These are phyloP conservation scores for Calyptomena viridis DNA, from an alignment of 2,113 vertebrate genomes.

Conservation along the genomic window DNA sequence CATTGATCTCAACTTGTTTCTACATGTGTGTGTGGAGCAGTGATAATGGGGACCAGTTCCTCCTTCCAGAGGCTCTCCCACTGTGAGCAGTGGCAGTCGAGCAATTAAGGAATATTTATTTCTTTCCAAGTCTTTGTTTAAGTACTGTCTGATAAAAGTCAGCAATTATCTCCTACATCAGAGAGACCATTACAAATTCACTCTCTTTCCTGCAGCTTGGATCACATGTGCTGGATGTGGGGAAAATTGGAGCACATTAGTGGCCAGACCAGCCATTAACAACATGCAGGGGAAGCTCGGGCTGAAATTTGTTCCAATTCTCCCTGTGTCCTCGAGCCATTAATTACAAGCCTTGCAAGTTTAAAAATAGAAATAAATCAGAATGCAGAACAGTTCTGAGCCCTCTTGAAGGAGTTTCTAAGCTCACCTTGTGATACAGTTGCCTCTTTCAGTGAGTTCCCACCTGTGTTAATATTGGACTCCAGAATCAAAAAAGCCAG, in stretches of 20 bases:
- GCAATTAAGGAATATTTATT: conserved; percentile 66
- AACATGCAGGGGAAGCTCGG: conserved; percentile 54
- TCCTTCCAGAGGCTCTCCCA: conserved; percentile 31
- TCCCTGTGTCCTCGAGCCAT: conserved; percentile 21
- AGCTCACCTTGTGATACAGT: background rate
- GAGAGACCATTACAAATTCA: conserved; percentile 64
- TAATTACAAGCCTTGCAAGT: conserved; percentile 40
- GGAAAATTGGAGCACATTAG: conserved; percentile 61
- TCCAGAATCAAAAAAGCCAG: background rate
- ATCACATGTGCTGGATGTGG: conserved; percentile 56
- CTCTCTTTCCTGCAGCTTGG: conserved; percentile 63
- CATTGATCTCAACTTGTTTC: background rate
- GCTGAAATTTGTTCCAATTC: conserved; percentile 49
- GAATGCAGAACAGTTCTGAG: background rate
- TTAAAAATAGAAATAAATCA: conserved; percentile 32
- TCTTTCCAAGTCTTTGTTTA: conserved; percentile 65
- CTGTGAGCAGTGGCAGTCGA: conserved; percentile 39
- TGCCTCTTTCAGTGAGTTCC: background rate
- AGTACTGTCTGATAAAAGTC: conserved; percentile 69
- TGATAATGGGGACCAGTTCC: conserved; percentile 12
- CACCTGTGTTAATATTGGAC: conserved; percentile 9
- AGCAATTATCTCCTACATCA: conserved; percentile 63
- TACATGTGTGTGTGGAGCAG: background rate
- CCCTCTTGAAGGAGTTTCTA: background rate
- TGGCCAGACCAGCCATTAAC: conserved; percentile 61